Evolutionary conservation across 1,140 invertebrate genomes (phyloP).

Genomic region (Lepidurus couesii): DNA sequence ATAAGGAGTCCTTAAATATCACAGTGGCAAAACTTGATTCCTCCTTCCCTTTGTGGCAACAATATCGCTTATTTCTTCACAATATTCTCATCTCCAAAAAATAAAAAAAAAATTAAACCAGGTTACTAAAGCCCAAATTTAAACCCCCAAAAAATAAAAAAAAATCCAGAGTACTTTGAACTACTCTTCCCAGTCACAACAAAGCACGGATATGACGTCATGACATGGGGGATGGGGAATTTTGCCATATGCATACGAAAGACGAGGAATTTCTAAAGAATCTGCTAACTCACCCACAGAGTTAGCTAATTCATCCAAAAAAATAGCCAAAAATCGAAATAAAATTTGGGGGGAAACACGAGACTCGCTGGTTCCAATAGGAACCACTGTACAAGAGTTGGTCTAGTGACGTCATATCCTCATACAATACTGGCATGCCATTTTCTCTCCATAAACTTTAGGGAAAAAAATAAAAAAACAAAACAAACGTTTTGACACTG

Average conservation of each 20-base stretch:
- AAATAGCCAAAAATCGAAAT: not conserved
- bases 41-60: slow-evolving; percentile 11
- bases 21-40: slow-evolving; percentile 22
- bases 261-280: not conserved
- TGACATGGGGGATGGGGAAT: not conserved
- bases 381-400: not conserved
- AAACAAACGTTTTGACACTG: no score
- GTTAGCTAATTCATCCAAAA: not conserved
- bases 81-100: not conserved
- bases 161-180: not conserved
- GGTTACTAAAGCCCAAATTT: not conserved
- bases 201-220: slow-evolving; percentile 18
- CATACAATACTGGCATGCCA: slow-evolving; percentile 3
- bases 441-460: not conserved
- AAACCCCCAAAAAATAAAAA: not conserved
- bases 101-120: not conserved
- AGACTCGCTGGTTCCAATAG: not conserved
- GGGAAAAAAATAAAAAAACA: not conserved
- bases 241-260: not conserved
- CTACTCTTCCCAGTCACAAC: not conserved
- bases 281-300: not conserved
- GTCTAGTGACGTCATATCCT: slow-evolving; percentile 21
- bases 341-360: not conserved
- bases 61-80: not conserved
- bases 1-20: slow-evolving; percentile 15